Conservation (phyloP, 2,797 vertebrate genomes). For the Falco biarmicus region DNA sequence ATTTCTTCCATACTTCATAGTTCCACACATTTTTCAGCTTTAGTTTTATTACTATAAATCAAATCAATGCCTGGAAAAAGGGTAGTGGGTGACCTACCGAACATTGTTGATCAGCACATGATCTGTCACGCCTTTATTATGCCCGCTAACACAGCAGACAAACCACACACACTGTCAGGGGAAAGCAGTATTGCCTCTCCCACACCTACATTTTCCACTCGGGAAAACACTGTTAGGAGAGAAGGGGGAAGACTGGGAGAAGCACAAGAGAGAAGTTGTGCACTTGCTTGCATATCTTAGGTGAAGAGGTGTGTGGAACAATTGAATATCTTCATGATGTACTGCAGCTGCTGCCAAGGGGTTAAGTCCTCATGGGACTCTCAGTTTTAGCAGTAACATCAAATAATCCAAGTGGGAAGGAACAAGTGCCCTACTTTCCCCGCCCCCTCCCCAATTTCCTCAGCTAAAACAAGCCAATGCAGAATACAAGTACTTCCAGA, state of each 20-base stretch:
- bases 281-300: neutral
- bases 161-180: fast-evolving
- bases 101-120: neutral
- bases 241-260: neutral
- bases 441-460: fast-evolving
- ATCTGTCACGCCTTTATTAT: neutral
- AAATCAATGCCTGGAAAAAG: neutral
- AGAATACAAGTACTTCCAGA: neutral
- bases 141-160: neutral
- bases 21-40: neutral
- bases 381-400: neutral
- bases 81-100: neutral
- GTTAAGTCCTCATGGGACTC: neutral
- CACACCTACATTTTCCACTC: neutral
- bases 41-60: neutral
- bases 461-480: neutral
- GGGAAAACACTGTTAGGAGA: neutral
- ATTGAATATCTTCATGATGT: neutral
- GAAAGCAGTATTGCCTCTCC: neutral
- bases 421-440: neutral
- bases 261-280: neutral
- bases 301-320: neutral
- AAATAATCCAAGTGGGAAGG: neutral
- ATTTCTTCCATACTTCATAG: neutral
- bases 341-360: neutral